Conservation (phyloP, 2,113 vertebrate species). For the Spea multiplicata region DNA sequence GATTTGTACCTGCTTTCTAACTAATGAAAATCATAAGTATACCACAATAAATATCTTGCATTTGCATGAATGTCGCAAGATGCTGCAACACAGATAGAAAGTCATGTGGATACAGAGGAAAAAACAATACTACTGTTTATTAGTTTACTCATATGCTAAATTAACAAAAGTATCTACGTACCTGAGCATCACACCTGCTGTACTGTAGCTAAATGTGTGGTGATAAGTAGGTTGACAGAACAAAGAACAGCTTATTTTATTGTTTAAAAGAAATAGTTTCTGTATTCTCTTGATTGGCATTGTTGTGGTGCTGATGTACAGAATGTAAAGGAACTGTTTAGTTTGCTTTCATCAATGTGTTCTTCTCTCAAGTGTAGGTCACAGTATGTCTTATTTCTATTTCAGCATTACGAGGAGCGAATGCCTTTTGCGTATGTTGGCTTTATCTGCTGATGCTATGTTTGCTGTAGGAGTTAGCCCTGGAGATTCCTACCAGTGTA, state of each 20-base stretch:
- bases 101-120: no score
- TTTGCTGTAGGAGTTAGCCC: slow-evolving; percentile 26
- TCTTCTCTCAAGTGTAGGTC: slow-evolving; percentile 8
- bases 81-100: no score
- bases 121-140: no score
- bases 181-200: no score
- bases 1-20: no score
- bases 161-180: no score
- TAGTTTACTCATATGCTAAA: no score
- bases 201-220: no score
- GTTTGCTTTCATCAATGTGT: slow-evolving; percentile 11
- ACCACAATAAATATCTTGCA: no score
- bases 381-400: slow-evolving; percentile 27
- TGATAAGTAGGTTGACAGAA: not conserved
- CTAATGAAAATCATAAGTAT: no score
- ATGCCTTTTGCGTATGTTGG: slow-evolving; percentile 19
- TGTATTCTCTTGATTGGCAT: not conserved
- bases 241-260: not conserved
- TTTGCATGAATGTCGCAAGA: no score
- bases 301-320: slow-evolving; percentile 4
- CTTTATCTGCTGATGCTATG: slow-evolving; percentile 21
- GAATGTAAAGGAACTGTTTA: slow-evolving; percentile 6
- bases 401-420: slow-evolving; percentile 14
- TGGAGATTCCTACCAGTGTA: slow-evolving; percentile 2
- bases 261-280: not conserved